Base-by-base conservation (phyloP, 2,888 invertebrate species). In the Epinotia ramella region DNA sequence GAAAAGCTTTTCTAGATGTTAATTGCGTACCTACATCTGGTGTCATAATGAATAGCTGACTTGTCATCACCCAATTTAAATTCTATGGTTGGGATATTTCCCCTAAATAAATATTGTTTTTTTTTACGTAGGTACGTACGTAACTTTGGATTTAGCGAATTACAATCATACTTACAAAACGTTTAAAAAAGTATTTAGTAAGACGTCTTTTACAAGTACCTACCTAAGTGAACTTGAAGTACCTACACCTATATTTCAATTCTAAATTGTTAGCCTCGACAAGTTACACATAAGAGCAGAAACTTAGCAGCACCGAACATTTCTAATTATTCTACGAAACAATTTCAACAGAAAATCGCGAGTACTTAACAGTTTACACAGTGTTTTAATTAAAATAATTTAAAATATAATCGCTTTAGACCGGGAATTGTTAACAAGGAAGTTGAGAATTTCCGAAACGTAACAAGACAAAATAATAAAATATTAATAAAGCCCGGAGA, bases 391-490 rank as follows among this genome's bases (percentile, higher is more conserved):
- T 93, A 94, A 94, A 94, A 93, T 93, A 89, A 94, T 94, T 93
- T 93, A 88, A 93, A 94, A 94, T 93, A 93, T 94, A 94, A 94
- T 94, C 94, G 93, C 93, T 93, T 92, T 93, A 93, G 86, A 88
- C 85, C 84, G 84, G 82, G 89, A 91, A 90, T 91, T 89, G 83
- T 87, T 90, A 92, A 93, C 92, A 91, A 92, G 93, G 91, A 93
- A 93, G 92, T 94, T 93, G 86, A 80, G 84, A 91, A 86, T 91
- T 91, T 90, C 84, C 86, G 88, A 88, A 92, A 91, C 87, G 89
- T 85, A 86, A 92, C 92, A 93, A 94, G 94, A 94, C 94, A 94
- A 93, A 94, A 94, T 94, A 94, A 94, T 94, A 94, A 93, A 94
- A 94, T 94, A 94, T 94, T 94, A 94, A 94, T 94, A 94, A 93